phyloP scores from a whole-genome alignment of 2,797 vertebrate species.

The Furcifer pardalis region DNA sequence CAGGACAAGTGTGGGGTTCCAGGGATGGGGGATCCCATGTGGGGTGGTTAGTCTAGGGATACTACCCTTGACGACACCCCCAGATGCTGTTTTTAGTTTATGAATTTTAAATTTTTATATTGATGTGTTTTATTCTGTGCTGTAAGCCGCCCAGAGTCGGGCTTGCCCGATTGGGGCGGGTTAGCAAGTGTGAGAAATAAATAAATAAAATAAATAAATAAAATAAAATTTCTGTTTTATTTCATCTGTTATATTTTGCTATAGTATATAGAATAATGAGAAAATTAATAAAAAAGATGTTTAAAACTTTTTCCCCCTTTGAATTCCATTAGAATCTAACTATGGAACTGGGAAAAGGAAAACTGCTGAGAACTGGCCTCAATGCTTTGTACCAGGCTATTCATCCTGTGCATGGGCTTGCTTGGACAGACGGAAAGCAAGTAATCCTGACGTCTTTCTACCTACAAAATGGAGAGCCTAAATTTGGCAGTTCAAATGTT shows the following conservation, averaged over 20 bases:
- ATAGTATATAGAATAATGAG: neutral
- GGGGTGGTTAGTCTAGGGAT: no score
- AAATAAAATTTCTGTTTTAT: neutral
- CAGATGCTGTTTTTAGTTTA: no score
- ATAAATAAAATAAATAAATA: no score
- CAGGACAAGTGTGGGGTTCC: no score
- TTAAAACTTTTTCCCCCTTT: constrained; percentile 27
- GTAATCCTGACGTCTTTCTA: constrained; percentile 87
- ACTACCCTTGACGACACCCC: no score
- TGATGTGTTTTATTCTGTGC: no score
- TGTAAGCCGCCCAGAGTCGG: no score
- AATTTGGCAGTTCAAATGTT: constrained; percentile 89
- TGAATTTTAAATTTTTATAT: no score
- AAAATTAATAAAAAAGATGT: neutral
- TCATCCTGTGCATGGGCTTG: constrained; percentile 90
- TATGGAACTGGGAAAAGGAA: constrained; percentile 95
- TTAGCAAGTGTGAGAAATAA: no score
- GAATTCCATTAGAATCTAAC: constrained; percentile 33
- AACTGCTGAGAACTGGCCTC: constrained; percentile 89
- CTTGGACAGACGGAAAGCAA: constrained; percentile 95
- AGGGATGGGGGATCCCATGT: no score
- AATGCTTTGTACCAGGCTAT: constrained; percentile 90
- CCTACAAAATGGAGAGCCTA: constrained; percentile 78
- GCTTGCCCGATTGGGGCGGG: no score
- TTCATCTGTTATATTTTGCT: neutral